phyloP scores from a whole-genome alignment of 2,113 vertebrate species.

The Lutjanus erythropterus region DNA sequence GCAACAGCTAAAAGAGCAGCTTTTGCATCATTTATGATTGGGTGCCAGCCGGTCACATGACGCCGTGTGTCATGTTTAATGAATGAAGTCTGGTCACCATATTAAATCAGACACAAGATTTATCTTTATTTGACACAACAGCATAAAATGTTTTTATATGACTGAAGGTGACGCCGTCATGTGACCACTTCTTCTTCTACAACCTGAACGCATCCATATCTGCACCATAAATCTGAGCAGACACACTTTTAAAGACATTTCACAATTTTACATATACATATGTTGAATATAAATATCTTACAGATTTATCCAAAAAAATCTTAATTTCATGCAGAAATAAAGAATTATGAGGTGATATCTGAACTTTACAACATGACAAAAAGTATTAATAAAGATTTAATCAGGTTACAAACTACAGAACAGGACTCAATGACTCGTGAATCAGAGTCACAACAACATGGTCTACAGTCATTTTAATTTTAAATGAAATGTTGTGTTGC shows the following conservation, averaged over 20 bases:
- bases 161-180: not conserved
- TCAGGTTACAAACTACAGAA: no score
- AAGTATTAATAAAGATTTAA: no score
- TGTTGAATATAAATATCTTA: no score
- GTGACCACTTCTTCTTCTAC: not conserved
- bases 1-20: conserved; percentile 64
- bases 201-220: not conserved
- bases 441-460: no score
- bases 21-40: conserved; percentile 73
- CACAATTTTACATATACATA: no score
- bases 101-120: conserved; percentile 19
- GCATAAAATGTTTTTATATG: not conserved
- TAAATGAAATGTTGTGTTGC: no score
- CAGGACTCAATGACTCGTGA: no score
- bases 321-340: no score
- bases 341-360: not conserved
- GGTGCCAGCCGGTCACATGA: conserved; percentile 62
- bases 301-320: no score
- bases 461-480: no score
- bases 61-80: conserved; percentile 46
- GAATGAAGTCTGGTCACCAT: conserved; percentile 34
- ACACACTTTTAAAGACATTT: no score
- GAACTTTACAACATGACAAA: not conserved
- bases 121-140: not conserved
- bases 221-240: not conserved